Base-by-base conservation (phyloP, 2,888 invertebrate genomes). In the Erebia ligea region DNA sequence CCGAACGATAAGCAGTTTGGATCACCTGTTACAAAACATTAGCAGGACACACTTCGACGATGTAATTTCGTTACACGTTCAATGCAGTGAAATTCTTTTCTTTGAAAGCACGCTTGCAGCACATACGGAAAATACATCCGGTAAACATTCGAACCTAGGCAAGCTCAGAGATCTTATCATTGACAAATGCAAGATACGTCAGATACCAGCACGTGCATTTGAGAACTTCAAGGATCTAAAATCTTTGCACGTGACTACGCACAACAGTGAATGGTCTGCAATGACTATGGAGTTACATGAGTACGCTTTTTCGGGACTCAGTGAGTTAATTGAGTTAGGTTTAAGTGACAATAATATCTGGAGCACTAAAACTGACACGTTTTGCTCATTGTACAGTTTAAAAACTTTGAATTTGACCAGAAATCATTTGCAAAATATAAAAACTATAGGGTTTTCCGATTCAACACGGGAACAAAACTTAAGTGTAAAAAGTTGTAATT, bases 221-320 rank as follows among this genome's bases (percentile, higher is more conserved):
- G 91, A 95, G 68, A 94, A 95, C 76, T 94, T 97, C 76, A 94
- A 94, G 80, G 95, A 96, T 81, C 88, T 97, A 45, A 94, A 95
- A 76, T 94, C 94, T 74, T 89, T 97, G 69, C 94, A 95, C 66
- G 88, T 97, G 80, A 95, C 95, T 70, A 96, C 97, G 42, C 95
- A 95, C 84, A 97, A 97, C 88, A 95, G 95, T 76, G 96, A 97
- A 83, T 97, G 97, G 96, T 96, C 96, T 25, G 95, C 96, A 50
- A 96, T 96, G 95, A 95, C 95, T 77, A 93, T 97, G 90, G 96
- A 96, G 79, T 85, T 97, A 69, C 94, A 96, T 81, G 94, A 95
- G 64, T 95, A 95, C 81, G 95, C 96, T 74, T 95, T 97, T 76
- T 89, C 95, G 72, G 95, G 96, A 50, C 89, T 97, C 79, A 94